phyloP scores from a whole-genome alignment of 2,797 vertebrate species.

The Peromyscus eremicus region DNA sequence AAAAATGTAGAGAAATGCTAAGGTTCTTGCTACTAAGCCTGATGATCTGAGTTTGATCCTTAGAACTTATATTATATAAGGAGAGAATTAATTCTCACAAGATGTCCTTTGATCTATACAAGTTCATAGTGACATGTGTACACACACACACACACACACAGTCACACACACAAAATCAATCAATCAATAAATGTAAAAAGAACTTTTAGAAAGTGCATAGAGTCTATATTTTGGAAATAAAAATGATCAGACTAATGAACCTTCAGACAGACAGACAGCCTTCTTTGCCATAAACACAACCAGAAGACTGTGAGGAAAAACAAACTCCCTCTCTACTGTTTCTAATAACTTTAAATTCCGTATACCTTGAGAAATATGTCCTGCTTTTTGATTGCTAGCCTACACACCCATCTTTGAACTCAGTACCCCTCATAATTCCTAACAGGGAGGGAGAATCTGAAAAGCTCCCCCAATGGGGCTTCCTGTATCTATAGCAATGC shows the following conservation, averaged over 20 bases:
- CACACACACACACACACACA: not conserved
- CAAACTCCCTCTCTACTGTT: not conserved
- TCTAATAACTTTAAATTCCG: slow-evolving; percentile 57
- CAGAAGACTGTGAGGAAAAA: slow-evolving; percentile 62
- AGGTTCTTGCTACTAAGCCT: not conserved
- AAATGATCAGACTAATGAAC: slow-evolving; percentile 22
- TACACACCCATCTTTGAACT: not conserved
- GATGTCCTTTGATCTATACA: not conserved
- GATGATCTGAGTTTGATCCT: not conserved
- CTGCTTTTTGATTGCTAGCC: not conserved
- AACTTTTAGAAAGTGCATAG: not conserved
- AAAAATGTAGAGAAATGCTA: not conserved
- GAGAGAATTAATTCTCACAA: not conserved
- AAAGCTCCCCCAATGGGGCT: slow-evolving; percentile 40
- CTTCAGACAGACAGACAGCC: slow-evolving; percentile 51
- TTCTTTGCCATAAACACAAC: slow-evolving; percentile 43
- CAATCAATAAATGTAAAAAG: not conserved
- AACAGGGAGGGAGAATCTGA: slow-evolving; percentile 66
- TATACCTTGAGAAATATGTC: not conserved
- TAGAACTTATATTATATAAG: not conserved
- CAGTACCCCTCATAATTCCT: slow-evolving; percentile 82
- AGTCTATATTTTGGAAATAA: slow-evolving; percentile 34
- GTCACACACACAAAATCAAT: not conserved
- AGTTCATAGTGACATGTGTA: not conserved
- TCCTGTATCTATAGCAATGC: slow-evolving; percentile 68